Evolutionary conservation across 2,888 invertebrate genomes (phyloP).

Genomic region (Prosapia bicincta): DNA sequence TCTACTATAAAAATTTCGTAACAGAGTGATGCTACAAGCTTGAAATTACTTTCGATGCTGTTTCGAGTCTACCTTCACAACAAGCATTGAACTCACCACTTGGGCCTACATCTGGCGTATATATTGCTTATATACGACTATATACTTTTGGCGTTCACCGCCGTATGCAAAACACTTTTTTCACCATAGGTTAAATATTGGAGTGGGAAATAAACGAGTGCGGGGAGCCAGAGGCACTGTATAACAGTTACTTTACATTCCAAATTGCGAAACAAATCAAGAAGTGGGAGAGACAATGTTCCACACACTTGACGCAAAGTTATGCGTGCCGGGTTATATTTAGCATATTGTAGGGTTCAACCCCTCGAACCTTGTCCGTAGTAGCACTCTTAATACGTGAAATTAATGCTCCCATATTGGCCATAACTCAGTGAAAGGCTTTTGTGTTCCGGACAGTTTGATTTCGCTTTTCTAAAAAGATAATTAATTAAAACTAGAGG

Average conservation of each 20-base stretch:
- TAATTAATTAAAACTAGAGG: not conserved
- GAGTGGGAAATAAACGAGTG: not conserved
- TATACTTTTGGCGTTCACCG: too few relatives aligned
- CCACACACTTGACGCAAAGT: not conserved
- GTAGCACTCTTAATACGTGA: not conserved
- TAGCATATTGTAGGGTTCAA: not conserved
- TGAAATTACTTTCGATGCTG: too few relatives aligned
- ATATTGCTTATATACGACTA: too few relatives aligned
- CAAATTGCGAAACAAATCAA: not conserved
- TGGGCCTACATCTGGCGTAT: too few relatives aligned
- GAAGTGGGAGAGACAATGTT: not conserved
- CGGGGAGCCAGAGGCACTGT: not conserved
- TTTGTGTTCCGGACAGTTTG: not conserved
- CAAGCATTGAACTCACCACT: too few relatives aligned
- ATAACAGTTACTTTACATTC: not conserved
- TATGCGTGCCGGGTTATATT: not conserved
- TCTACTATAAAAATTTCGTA: too few relatives aligned
- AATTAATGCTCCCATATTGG: not conserved
- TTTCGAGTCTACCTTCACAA: too few relatives aligned
- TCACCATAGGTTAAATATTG: too few relatives aligned
- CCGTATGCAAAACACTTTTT: too few relatives aligned
- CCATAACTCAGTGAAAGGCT: not conserved
- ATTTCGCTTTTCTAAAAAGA: not conserved
- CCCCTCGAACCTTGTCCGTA: not conserved
- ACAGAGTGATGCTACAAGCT: too few relatives aligned